Conservation (phyloP, 2,888 invertebrate species). For the Phengaris arion region DNA sequence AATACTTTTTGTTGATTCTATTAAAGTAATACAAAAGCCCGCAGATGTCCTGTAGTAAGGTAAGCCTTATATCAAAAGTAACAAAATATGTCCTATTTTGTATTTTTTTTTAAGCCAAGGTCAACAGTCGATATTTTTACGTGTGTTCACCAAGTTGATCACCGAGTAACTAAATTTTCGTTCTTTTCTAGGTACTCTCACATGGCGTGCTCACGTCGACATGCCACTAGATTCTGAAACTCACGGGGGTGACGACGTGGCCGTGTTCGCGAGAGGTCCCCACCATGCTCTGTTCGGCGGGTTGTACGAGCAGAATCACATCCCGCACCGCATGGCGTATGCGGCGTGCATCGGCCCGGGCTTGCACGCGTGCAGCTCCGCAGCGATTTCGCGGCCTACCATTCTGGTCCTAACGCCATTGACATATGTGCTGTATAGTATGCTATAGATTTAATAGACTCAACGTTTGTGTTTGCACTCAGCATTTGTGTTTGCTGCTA, state of each 20-base stretch:
- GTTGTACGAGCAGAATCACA: conserved; percentile 86
- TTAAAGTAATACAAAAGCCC: too few species aligned
- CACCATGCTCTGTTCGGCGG: conserved; percentile 87
- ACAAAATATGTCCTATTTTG: too few species aligned
- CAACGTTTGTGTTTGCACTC: not conserved
- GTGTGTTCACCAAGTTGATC: too few species aligned
- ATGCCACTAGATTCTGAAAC: conserved; percentile 81
- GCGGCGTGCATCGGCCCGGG: conserved; percentile 85
- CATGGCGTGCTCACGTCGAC: conserved; percentile 63
- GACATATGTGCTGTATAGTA: not conserved
- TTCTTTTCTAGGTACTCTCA: conserved; percentile 38
- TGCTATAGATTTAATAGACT: not conserved
- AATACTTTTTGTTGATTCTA: too few species aligned
- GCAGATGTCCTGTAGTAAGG: too few species aligned
- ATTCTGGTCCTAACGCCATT: not conserved
- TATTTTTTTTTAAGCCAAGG: too few species aligned
- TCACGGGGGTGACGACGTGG: conserved; percentile 89
- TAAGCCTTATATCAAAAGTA: too few species aligned
- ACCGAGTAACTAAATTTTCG: too few species aligned
- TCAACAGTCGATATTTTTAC: too few species aligned
- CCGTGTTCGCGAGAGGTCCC: conserved; percentile 84
- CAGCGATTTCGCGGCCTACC: not conserved
- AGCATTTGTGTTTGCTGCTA: too few species aligned
- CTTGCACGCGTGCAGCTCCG: conserved; percentile 35
- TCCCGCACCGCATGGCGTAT: conserved; percentile 87